A percentile compares a stretch with the other conserved stretches of the same genome.
These are phyloP conservation scores for Irena cyanogastra DNA, from an alignment of 2,113 vertebrate genomes.

Conservation along the genomic window DNA sequence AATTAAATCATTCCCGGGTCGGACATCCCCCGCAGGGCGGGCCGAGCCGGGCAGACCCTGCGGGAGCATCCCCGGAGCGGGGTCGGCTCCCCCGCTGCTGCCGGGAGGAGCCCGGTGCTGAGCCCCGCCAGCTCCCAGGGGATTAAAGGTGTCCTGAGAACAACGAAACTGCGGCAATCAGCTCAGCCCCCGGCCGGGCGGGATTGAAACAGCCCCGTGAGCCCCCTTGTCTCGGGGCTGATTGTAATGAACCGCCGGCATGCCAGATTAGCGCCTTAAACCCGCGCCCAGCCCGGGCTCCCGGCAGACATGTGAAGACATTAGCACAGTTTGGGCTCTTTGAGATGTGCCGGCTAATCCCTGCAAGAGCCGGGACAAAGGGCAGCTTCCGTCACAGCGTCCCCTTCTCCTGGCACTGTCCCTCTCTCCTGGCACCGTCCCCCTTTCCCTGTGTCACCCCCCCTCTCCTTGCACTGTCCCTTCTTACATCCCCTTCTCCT, in stretches of 20 bases:
- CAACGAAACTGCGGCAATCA: background rate
- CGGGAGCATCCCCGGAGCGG: background rate
- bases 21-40: background rate
- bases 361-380: background rate
- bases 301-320: background rate
- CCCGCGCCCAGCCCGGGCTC: background rate
- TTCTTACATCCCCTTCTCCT: accelerated
- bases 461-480: accelerated
- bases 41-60: background rate
- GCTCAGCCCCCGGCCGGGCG: background rate
- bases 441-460: background rate
- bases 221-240: background rate
- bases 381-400: background rate
- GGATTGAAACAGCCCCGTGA: background rate
- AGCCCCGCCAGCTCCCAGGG: background rate
- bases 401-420: background rate
- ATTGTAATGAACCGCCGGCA: background rate
- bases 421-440: accelerated
- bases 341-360: conserved; percentile 33
- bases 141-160: conserved; percentile 42
- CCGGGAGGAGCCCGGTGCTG: background rate
- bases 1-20: background rate
- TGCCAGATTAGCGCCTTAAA: background rate
- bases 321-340: conserved; percentile 55
- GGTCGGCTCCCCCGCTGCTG: background rate